These are phyloP conservation scores for Amphimallon solstitiale DNA, from an alignment of 2,888 invertebrate species.

Conservation along the genomic window DNA sequence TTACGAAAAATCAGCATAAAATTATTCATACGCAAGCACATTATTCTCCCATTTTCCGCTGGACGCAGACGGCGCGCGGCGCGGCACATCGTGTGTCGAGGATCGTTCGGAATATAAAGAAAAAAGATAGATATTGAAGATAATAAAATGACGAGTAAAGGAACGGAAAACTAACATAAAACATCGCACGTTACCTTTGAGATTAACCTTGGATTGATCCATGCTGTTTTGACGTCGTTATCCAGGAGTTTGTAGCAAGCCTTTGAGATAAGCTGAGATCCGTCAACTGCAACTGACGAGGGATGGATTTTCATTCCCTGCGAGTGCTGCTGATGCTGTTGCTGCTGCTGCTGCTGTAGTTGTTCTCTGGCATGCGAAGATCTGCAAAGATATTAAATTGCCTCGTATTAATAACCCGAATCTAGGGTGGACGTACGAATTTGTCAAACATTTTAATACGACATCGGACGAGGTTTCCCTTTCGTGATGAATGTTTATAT, in stretches of 20 bases:
- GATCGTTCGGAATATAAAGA: neutral
- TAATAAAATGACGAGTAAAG: neutral
- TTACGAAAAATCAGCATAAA: too few relatives aligned
- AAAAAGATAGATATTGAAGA: conserved; percentile 2
- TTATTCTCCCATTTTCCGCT: too few relatives aligned
- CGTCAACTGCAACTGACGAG: conserved; percentile 51
- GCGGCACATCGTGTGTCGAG: too few relatives aligned
- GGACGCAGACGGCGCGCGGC: too few relatives aligned
- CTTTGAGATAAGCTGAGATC: conserved; percentile 63
- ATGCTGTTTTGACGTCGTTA: conserved; percentile 69
- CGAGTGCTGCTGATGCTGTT: conserved; percentile 40
- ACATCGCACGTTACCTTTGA: conserved; percentile 64
- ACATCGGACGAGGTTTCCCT: neutral
- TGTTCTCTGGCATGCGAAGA: conserved; percentile 53
- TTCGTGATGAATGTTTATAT: neutral
- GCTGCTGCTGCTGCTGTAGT: conserved; percentile 15
- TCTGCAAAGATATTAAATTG: conserved; percentile 48
- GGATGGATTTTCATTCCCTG: conserved; percentile 51
- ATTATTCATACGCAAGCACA: too few relatives aligned
- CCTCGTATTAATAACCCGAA: conserved; percentile 32
- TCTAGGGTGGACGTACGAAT: conserved; percentile 14
- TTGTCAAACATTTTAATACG: conserved; percentile 15
- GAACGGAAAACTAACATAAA: conserved; percentile 8
- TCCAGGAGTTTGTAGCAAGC: conserved; percentile 66
- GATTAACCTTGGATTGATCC: conserved; percentile 69